Conservation (phyloP, 2,888 invertebrate species). For the Drosophila prolongata region DNA sequence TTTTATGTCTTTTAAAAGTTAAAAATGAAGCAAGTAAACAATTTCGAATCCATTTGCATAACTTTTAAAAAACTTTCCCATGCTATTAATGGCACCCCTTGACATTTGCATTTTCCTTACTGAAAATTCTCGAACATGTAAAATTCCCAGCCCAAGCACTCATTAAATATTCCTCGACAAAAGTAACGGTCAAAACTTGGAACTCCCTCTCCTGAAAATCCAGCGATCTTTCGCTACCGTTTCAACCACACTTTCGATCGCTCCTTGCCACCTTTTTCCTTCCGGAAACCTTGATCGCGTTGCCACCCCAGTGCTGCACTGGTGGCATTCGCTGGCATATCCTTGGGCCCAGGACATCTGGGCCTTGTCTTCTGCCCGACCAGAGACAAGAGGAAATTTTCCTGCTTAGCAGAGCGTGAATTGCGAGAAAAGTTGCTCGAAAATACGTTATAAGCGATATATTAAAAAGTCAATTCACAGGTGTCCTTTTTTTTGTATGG, state of each 20-base stretch:
- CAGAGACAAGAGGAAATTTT: conserved; percentile 28
- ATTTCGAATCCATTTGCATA: neutral
- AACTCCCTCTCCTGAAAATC: conserved; percentile 10
- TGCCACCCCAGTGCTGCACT: conserved; percentile 40
- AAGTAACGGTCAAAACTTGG: conserved; percentile 37
- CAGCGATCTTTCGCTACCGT: conserved; percentile 32
- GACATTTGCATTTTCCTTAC: conserved; percentile 26
- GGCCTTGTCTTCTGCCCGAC: conserved; percentile 37
- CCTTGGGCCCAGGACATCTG: conserved; percentile 33
- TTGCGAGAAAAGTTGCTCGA: conserved; percentile 51
- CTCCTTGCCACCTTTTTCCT: conserved; percentile 22
- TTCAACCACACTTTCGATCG: conserved; percentile 36
- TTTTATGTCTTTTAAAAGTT: neutral
- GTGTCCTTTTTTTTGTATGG: conserved; percentile 25
- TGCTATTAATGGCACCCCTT: neutral
- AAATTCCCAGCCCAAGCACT: conserved; percentile 9
- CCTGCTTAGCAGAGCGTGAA: conserved; percentile 63
- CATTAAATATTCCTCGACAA: conserved; percentile 43
- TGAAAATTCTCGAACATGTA: conserved; percentile 18
- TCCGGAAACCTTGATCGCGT: conserved; percentile 15
- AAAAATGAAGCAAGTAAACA: no score
- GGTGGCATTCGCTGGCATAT: conserved; percentile 19
- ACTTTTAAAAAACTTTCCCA: conserved; percentile 13
- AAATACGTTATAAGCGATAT: conserved; percentile 70
- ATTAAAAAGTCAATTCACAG: conserved; percentile 63